Conservation (phyloP, 2,797 vertebrate species). For the Bryconaethiops microstoma region DNA sequence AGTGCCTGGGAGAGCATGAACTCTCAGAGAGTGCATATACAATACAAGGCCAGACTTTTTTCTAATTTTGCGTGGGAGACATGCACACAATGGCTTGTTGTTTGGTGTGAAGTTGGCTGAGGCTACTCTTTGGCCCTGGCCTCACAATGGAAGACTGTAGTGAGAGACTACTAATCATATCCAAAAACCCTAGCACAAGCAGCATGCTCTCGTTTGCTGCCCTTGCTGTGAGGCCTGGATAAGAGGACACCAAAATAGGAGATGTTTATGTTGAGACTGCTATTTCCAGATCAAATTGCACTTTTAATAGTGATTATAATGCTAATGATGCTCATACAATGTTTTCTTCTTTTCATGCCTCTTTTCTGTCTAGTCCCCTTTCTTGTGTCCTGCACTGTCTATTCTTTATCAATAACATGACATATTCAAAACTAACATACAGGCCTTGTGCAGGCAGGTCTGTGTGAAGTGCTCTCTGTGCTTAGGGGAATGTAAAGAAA, state of each 20-base stretch:
- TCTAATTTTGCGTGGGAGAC: conserved; percentile 7
- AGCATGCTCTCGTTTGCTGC: conserved; percentile 14
- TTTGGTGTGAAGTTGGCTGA: conserved; percentile 40
- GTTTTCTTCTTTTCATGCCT: background rate
- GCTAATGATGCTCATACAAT: conserved; percentile 9
- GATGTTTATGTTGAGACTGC: background rate
- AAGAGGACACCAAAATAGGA: conserved; percentile 1
- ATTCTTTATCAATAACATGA: conserved; percentile 27
- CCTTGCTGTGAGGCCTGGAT: conserved; percentile 7
- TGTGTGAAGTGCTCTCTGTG: conserved; percentile 59
- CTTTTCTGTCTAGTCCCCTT: background rate
- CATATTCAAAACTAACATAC: conserved; percentile 24
- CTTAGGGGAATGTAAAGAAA: conserved; percentile 60
- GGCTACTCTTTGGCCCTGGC: conserved; percentile 38
- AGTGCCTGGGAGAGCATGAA: conserved; percentile 3
- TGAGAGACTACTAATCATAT: conserved; percentile 38
- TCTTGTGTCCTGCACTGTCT: background rate
- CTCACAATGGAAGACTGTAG: conserved; percentile 23
- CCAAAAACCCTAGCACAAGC: conserved; percentile 23
- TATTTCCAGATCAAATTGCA: background rate
- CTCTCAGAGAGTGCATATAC: background rate
- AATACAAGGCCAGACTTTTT: background rate
- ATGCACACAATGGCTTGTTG: conserved; percentile 3
- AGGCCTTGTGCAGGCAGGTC: conserved; percentile 33
- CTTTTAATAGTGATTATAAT: conserved; percentile 32